These are phyloP conservation scores for Platichthys stellatus DNA, from an alignment of 2,113 vertebrate species.

Conservation along the genomic window DNA sequence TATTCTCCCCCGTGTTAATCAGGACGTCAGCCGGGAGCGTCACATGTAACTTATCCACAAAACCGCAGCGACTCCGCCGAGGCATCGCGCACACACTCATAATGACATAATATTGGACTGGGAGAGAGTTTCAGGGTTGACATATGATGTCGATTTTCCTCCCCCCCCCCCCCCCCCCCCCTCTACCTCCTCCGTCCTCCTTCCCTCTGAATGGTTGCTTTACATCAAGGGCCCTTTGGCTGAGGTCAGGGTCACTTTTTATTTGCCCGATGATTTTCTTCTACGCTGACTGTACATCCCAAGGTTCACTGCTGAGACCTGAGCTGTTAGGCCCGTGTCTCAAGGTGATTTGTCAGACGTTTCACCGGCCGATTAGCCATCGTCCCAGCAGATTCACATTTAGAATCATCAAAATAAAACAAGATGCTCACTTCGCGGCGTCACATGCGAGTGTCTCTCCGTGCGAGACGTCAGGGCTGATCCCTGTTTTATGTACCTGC, in stretches of 20 bases:
- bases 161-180: slow-evolving; percentile 2
- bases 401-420: slow-evolving; percentile 13
- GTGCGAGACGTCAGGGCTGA: slow-evolving; percentile 47
- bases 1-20: slow-evolving; percentile 73
- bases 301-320: slow-evolving; percentile 11
- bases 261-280: slow-evolving; percentile 20
- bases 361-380: background rate
- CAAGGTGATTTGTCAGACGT: slow-evolving; percentile 6
- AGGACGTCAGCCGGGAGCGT: slow-evolving; percentile 75
- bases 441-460: slow-evolving; percentile 31
- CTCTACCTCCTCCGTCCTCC: background rate
- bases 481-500: slow-evolving; percentile 71
- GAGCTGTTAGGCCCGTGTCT: slow-evolving; percentile 22
- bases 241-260: slow-evolving; percentile 23
- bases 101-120: slow-evolving; percentile 70
- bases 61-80: slow-evolving; percentile 69
- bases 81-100: slow-evolving; percentile 53
- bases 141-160: slow-evolving; percentile 62
- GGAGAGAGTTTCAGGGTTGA: slow-evolving; percentile 54
- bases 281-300: background rate
- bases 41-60: slow-evolving; percentile 72
- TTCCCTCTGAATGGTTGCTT: slow-evolving; percentile 45
- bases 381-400: slow-evolving; percentile 7
- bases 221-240: slow-evolving; percentile 37
- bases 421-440: slow-evolving; percentile 3